Evolutionary conservation across 2,113 vertebrate species (phyloP).

Genomic region (Tupaia chinensis): DNA sequence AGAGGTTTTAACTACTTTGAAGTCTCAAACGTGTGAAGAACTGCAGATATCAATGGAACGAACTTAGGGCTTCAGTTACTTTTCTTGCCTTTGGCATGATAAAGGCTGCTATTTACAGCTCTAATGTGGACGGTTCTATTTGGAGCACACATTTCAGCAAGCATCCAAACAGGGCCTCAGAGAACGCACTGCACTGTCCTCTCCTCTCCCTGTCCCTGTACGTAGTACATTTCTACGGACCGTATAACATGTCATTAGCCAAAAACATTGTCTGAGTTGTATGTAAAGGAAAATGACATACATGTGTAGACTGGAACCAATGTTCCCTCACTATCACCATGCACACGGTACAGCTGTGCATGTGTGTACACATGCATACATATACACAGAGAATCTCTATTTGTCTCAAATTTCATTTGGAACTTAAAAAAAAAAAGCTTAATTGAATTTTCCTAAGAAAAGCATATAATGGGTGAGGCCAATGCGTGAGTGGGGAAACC

Average conservation of each 20-base stretch:
- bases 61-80: background rate
- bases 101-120: background rate
- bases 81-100: background rate
- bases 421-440: background rate
- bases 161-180: background rate
- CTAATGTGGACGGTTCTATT: background rate
- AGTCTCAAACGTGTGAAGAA: conserved; percentile 20
- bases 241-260: background rate
- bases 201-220: background rate
- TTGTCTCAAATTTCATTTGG: background rate
- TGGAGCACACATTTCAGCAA: background rate
- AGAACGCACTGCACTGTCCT: background rate
- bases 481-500: background rate
- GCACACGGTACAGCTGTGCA: no score
- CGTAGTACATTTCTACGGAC: background rate
- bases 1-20: conserved; percentile 17
- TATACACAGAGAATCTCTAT: background rate
- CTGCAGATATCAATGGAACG: background rate
- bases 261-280: background rate
- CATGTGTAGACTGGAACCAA: background rate
- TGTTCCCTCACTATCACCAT: background rate
- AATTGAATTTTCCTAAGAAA: background rate
- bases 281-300: background rate
- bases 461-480: background rate
- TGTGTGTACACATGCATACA: background rate